Conservation (phyloP, 2,113 vertebrate species). For the Cromileptes altivelis region DNA sequence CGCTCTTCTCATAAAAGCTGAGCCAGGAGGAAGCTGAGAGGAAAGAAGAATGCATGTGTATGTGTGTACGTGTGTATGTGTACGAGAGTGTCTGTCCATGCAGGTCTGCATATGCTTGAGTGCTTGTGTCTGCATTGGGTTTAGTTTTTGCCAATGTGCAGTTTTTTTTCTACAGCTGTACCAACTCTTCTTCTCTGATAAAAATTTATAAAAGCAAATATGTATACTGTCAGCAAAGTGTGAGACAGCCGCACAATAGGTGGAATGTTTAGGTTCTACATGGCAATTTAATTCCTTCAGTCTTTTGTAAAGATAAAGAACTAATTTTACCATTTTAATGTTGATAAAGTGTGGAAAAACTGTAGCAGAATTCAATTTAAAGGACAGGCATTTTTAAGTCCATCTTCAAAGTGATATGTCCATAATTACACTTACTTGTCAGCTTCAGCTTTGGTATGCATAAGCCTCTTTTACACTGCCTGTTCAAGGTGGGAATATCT, state of each 20-base stretch:
- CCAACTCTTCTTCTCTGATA: not conserved
- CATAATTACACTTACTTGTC: too few species aligned
- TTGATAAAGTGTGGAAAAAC: too few species aligned
- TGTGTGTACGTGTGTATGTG: not conserved
- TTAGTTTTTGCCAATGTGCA: not conserved
- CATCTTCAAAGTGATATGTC: too few species aligned
- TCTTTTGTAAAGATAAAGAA: not conserved
- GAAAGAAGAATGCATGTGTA: conserved; percentile 18
- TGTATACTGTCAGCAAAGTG: not conserved
- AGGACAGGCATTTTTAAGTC: too few species aligned
- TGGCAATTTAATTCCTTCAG: not conserved
- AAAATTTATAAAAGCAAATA: not conserved
- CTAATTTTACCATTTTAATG: too few species aligned
- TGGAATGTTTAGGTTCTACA: not conserved
- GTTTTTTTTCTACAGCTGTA: not conserved
- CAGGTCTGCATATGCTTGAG: not conserved
- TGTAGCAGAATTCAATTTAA: too few species aligned
- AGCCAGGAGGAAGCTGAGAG: conserved; percentile 45
- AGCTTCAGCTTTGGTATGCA: too few species aligned
- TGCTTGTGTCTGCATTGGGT: not conserved
- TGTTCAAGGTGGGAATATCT: too few species aligned
- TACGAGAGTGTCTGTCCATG: not conserved
- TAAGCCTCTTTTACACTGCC: too few species aligned
- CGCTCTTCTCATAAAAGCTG: conserved; percentile 57
- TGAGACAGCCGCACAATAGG: not conserved